Evolutionary conservation across 2,888 invertebrate species (phyloP), one percentile per base, ranked within the genome.

Genomic region (Tenthredo distinguenda): DNA sequence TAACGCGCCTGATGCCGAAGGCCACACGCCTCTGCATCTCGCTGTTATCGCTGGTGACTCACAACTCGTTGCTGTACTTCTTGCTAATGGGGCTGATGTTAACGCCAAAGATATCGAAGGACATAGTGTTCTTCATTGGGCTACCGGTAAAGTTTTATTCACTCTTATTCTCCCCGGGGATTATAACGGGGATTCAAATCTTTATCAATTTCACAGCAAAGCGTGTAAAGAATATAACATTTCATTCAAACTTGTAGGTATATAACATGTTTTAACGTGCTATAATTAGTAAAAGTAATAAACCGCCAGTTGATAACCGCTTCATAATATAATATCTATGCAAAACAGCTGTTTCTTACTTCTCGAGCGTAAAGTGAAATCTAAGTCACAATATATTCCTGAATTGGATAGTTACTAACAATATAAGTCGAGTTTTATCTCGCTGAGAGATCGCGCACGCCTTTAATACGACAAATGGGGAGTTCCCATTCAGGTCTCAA

Each of bases 91-190:
- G 65, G 99, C 99, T 10, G 97, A 99, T 91, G 96, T 99, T 88
- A 97, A 97, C 93, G 97, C 98, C 74, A 95, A 97, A 88, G 99
- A 99, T 94, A 96, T 97, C 90, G 99, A 99, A 93, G 97, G 97
- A 86, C 99, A 99, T 93, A 98, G 99, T 2, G 97, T 98, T 74
- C 97, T 99, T 12, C 99, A 99, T 93, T 99, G 99, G 99, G 99
- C 99, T 26, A 98, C 99, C 88, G 99, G 99, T 99, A 93, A 40
- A 40, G 47, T 10, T 21, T 12, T 37, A 55, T n/a, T 31, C 47
- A 71, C 10, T 26, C 10, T 7, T 65, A 18, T 37, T 3, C 4
- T 5, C 12, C 4, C 40, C 6, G 40, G 34, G 4, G 1, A 34
- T 34, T 34, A 34, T 34, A 34, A 34, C 34, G 34, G 34, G 40